These are phyloP conservation scores for Cheilosia vulpina DNA, from an alignment of 2,888 invertebrate species.

Conservation along the genomic window DNA sequence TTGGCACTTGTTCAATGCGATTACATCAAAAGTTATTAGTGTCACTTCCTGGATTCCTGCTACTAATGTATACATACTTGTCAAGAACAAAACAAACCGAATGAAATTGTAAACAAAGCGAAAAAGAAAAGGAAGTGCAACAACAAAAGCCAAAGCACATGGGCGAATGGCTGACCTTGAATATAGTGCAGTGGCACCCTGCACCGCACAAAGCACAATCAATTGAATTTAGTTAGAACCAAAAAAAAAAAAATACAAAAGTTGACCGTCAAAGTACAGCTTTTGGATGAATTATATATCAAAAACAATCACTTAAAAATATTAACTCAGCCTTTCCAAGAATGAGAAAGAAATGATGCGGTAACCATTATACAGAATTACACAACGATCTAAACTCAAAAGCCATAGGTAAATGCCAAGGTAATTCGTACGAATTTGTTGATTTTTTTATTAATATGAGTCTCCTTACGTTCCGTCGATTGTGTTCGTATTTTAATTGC, in stretches of 20 bases:
- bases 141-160: constrained; percentile 44
- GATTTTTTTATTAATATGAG: neutral
- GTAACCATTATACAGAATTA: neutral
- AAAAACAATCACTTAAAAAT: no score
- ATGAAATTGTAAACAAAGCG: constrained; percentile 44
- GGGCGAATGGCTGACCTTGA: constrained; percentile 24
- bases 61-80: neutral
- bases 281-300: no score
- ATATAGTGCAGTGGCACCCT: neutral
- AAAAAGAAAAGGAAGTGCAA: constrained; percentile 1
- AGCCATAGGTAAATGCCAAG: neutral
- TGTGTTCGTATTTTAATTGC: neutral
- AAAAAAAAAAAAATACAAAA: no score
- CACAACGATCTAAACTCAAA: neutral
- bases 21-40: neutral
- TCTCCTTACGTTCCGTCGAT: constrained; percentile 1
- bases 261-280: no score
- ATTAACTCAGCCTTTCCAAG: neutral
- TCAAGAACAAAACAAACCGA: neutral
- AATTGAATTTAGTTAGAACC: no score
- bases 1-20: no score
- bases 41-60: constrained; percentile 23
- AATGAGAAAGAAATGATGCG: neutral
- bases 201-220: neutral
- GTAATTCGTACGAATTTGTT: neutral